A percentile compares a stretch with the other conserved stretches of the same genome.
phyloP scores from a whole-genome alignment of 2,113 vertebrate genomes.

The Nannobrachium achirus region DNA sequence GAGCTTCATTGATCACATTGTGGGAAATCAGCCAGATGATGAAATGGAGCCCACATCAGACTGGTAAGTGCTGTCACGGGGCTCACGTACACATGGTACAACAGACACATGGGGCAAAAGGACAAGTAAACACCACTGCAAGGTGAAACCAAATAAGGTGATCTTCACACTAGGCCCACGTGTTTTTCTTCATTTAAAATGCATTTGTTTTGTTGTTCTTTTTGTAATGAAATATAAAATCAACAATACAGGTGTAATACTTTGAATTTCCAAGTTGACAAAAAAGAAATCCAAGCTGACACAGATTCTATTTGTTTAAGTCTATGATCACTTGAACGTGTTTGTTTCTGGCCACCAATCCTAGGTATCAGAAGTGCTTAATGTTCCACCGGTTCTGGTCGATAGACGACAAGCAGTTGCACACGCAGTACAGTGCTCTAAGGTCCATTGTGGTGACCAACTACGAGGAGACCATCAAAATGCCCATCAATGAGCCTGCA shows the following conservation, averaged over 20 bases:
- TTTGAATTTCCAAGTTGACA: too few relatives aligned
- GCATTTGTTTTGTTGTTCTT: too few relatives aligned
- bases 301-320: too few relatives aligned
- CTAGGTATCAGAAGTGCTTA: slow-evolving; percentile 85
- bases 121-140: slow-evolving; percentile 48
- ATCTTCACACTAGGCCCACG: neutral
- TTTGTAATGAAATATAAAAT: too few relatives aligned
- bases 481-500: slow-evolving; percentile 87
- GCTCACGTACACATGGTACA: slow-evolving; percentile 38
- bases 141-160: neutral
- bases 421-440: slow-evolving; percentile 83
- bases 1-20: slow-evolving; percentile 85
- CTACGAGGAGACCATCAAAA: slow-evolving; percentile 87
- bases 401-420: slow-evolving; percentile 86
- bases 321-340: too few relatives aligned
- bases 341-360: slow-evolving; percentile 16
- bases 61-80: slow-evolving; percentile 75
- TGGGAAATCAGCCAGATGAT: slow-evolving; percentile 86
- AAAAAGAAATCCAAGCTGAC: too few relatives aligned
- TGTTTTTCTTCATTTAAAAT: neutral
- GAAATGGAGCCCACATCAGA: slow-evolving; percentile 81
- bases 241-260: too few relatives aligned
- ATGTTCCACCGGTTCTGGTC: slow-evolving; percentile 88
- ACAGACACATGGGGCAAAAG: slow-evolving; percentile 32
- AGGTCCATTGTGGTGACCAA: slow-evolving; percentile 85